Base-by-base conservation (phyloP, 1,140 invertebrate species). In the Helicoverpa armigera region DNA sequence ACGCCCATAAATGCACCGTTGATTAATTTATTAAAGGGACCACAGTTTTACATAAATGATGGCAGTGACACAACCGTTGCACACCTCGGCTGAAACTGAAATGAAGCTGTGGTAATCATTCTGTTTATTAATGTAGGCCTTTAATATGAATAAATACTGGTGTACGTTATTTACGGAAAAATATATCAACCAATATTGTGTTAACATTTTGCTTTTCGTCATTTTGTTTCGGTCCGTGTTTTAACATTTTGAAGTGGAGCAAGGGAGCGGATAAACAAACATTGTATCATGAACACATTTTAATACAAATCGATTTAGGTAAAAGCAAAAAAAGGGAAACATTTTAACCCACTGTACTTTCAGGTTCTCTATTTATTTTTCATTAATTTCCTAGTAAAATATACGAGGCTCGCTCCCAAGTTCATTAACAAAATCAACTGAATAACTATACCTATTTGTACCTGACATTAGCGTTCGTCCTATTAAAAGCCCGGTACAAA, bases 11-110 rank as follows among this genome's bases (percentile, higher is more conserved):
- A 90, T 87, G 82, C 83, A 86, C 86, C 75, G 74, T 83, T 90
- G 86, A 90, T 88, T 90, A 91, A 92, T 92, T 89, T 90, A 89
- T 90, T 87, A 89, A 82, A 56, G 85, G 81, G 82, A 90, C 88
- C 90, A 83, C 87, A 88, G 84, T 82, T 82, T 76, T 79, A 82
- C 82, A 82, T 85, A 82, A 88, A 86, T 89, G 84, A 88, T 87
- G 83, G 83, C 72, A 35, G 65, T 70, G 54, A 83, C 60, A 54
- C 72, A 67, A 67, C 61, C 12, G 31, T 73, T 58, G 43, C 18
- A 76, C 18, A 50, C 58, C 48, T 75, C 56, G 50, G 18, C 13
- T 72, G 69, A 53, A 72, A 72, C 50, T 31, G 50, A 18, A 72
- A 72, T 72, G 69, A 53, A 53, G 69, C 69, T 72, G 69, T 29